Conservation (phyloP, 1,140 invertebrate species). For the Drosophila persimilis region DNA sequence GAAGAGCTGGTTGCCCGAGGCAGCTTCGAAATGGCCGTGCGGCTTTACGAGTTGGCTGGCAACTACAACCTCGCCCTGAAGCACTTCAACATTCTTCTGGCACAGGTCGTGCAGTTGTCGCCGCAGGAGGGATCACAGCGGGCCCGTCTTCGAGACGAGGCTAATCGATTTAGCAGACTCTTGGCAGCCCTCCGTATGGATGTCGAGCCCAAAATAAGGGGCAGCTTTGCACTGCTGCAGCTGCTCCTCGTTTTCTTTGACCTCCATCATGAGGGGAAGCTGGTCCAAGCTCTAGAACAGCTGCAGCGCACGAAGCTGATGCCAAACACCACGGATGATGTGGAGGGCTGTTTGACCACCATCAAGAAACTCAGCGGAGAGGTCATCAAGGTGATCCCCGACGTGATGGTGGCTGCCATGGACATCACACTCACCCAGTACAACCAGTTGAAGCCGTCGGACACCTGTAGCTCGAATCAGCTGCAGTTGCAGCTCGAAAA, state of each 20-base stretch:
- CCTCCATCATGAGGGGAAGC: constrained; percentile 92
- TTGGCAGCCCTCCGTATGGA: constrained; percentile 70
- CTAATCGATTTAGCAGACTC: constrained; percentile 84
- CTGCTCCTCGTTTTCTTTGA: constrained; percentile 96
- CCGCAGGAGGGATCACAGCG: constrained; percentile 86
- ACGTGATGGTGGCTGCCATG: constrained; percentile 94
- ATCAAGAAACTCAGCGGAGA: constrained; percentile 88
- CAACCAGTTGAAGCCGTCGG: constrained; percentile 79
- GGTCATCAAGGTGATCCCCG: constrained; percentile 91
- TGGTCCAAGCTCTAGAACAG: constrained; percentile 91
- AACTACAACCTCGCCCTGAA: constrained; percentile 92
- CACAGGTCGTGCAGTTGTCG: constrained; percentile 89
- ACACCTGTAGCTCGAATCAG: constrained; percentile 70
- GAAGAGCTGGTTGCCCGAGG: constrained; percentile 88
- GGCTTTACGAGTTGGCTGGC: constrained; percentile 94
- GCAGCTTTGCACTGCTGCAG: constrained; percentile 92
- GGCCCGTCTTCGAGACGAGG: constrained; percentile 85
- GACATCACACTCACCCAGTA: constrained; percentile 92
- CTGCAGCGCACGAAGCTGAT: constrained; percentile 89
- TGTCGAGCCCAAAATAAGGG: constrained; percentile 84
- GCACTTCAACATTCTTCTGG: constrained; percentile 91
- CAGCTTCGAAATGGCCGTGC: constrained; percentile 95
- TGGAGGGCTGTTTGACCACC: constrained; percentile 88
- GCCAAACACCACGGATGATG: constrained; percentile 88
- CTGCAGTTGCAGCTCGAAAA: constrained; percentile 88